Evolutionary conservation across 2,113 vertebrate species (phyloP).

Genomic region (Corydoras sp.): DNA sequence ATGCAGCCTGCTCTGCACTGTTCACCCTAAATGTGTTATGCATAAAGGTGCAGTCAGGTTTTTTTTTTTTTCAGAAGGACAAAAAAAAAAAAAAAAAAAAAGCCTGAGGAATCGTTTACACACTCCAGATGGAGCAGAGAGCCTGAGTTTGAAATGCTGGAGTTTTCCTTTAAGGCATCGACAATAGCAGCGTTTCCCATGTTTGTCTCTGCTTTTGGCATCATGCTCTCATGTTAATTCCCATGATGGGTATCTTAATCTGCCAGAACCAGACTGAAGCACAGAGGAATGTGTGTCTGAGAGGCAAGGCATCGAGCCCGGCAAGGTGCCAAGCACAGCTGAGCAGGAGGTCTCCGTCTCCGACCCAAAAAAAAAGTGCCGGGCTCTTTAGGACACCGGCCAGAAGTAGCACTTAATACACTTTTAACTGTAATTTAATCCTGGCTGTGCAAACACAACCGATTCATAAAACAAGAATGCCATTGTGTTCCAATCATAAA

Average conservation of each 20-base stretch:
- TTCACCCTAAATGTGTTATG: too few species aligned
- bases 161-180: too few species aligned
- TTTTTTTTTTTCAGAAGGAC: too few species aligned
- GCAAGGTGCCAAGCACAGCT: conserved; percentile 52
- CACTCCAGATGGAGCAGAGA: too few species aligned
- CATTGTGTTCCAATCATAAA: too few species aligned
- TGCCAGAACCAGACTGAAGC: conserved; percentile 56
- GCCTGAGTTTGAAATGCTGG: too few species aligned
- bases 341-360: conserved; percentile 44
- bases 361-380: conserved; percentile 41
- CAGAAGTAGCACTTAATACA: not conserved
- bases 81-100: too few species aligned
- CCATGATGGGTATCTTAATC: conserved; percentile 53
- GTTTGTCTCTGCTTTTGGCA: conserved; percentile 9
- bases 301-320: conserved; percentile 52
- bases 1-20: too few species aligned
- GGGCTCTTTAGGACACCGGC: not conserved
- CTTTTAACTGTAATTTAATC: too few species aligned
- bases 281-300: conserved; percentile 54
- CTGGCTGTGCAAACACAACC: too few species aligned
- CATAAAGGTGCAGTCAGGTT: too few species aligned
- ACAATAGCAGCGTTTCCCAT: not conserved
- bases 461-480: too few species aligned
- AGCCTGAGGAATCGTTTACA: not conserved
- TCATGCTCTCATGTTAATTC: conserved; percentile 53